These are phyloP conservation scores for Apteryx mantelli DNA, from an alignment of 2,113 vertebrate genomes.

Conservation along the genomic window DNA sequence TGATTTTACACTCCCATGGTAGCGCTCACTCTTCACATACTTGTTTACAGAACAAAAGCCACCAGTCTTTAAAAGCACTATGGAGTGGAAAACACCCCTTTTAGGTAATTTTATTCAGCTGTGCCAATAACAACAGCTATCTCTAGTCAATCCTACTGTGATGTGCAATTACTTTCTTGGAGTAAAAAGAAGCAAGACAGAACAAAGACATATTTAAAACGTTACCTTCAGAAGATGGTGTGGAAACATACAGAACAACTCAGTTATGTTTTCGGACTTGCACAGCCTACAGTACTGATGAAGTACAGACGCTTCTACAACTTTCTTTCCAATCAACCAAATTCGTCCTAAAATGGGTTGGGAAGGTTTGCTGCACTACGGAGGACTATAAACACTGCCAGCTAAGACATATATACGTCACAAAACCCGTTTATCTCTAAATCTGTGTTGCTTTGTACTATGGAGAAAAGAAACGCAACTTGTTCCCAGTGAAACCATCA, in stretches of 20 bases:
- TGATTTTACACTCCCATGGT: slow-evolving; percentile 55
- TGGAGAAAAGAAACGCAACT: background rate
- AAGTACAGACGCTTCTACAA: background rate
- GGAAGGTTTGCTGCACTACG: background rate
- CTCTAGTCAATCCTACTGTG: slow-evolving; percentile 55
- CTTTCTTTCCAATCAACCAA: slow-evolving; percentile 33
- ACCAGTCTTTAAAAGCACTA: slow-evolving; percentile 52
- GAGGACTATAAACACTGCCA: slow-evolving; percentile 28
- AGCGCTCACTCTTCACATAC: slow-evolving; percentile 17
- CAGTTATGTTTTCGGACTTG: slow-evolving; percentile 44
- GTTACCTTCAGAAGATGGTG: slow-evolving; percentile 39
- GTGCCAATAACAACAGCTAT: slow-evolving; percentile 63
- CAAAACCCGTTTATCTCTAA: slow-evolving; percentile 26
- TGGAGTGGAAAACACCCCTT: slow-evolving; percentile 58
- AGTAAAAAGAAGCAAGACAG: slow-evolving; percentile 40
- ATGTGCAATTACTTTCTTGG: slow-evolving; percentile 43
- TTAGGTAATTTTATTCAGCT: slow-evolving; percentile 66
- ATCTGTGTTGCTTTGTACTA: background rate
- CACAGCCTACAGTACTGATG: background rate
- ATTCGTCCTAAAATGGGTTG: slow-evolving; percentile 8
- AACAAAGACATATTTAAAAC: slow-evolving; percentile 46
- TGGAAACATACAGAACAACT: slow-evolving; percentile 41
- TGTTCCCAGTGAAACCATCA: background rate
- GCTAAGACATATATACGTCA: background rate
- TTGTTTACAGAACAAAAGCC: slow-evolving; percentile 70